Evolutionary conservation across 2,888 invertebrate genomes (phyloP).

Genomic region (Lottia scabra): DNA sequence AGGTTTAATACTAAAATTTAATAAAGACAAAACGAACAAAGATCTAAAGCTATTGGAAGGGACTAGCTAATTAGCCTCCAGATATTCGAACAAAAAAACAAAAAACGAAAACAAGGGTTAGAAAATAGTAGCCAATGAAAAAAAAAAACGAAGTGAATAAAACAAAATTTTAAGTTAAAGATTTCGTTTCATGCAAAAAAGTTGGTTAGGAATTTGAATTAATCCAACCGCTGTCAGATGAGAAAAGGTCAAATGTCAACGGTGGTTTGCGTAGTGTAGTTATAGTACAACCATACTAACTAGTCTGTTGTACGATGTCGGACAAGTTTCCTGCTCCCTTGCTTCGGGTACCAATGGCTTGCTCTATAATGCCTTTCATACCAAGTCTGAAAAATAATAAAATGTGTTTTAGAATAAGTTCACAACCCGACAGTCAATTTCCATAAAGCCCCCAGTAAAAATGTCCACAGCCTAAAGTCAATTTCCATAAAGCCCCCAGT

Average conservation of each 20-base stretch:
- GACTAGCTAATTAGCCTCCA: no score
- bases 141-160: background rate
- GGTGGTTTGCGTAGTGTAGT: slow-evolving; percentile 1
- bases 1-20: no score
- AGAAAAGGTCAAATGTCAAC: background rate
- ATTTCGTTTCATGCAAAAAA: background rate
- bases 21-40: no score
- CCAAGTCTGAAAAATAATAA: slow-evolving; percentile 24
- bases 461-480: no score
- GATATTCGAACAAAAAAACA: no score
- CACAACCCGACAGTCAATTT: no score
- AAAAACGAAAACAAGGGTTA: background rate
- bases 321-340: slow-evolving; percentile 37
- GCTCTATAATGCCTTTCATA: slow-evolving; percentile 36
- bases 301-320: slow-evolving; percentile 41
- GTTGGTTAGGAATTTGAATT: slow-evolving; percentile 3
- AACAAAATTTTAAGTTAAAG: no score
- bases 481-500: no score
- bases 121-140: background rate
- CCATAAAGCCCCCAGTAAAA: no score
- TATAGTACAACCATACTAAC: slow-evolving; percentile 41
- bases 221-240: background rate
- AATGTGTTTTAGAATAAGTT: background rate
- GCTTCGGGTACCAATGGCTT: slow-evolving; percentile 35
- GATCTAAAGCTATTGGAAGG: no score